Evolutionary conservation across 2,797 vertebrate species (phyloP).

Genomic region (Thalassophryne amazonica): DNA sequence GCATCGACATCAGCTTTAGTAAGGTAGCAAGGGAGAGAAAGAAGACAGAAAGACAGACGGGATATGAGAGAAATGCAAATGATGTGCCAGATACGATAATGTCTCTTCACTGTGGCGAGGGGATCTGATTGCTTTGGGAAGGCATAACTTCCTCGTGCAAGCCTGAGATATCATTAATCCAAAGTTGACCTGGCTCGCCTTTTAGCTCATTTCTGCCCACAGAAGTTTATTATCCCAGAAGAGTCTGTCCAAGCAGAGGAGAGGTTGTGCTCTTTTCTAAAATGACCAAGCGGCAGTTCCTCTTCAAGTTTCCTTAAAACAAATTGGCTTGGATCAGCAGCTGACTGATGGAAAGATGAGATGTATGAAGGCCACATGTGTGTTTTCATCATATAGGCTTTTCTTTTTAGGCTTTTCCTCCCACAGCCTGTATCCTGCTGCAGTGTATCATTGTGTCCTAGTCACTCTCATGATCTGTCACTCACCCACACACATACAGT

Average conservation of each 20-base stretch:
- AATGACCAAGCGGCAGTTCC: constrained; percentile 45
- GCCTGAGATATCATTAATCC: constrained; percentile 68
- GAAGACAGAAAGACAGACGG: constrained; percentile 7
- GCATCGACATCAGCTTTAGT: constrained; percentile 37
- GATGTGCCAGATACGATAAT: constrained; percentile 59
- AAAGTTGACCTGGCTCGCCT: constrained; percentile 54
- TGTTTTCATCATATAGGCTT: constrained; percentile 55
- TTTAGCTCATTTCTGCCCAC: constrained; percentile 18
- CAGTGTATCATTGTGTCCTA: constrained; percentile 50
- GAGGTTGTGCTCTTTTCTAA: constrained; percentile 37
- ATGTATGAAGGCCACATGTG: constrained; percentile 45
- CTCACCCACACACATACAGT: constrained; percentile 42
- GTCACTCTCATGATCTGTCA: constrained; percentile 33
- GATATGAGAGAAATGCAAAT: constrained; percentile 65
- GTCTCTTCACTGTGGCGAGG: constrained; percentile 46
- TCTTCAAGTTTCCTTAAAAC: constrained; percentile 56
- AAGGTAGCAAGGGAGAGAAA: neutral
- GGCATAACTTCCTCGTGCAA: constrained; percentile 46
- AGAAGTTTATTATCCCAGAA: constrained; percentile 59
- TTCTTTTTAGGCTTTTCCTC: constrained; percentile 14
- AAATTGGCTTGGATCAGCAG: constrained; percentile 65
- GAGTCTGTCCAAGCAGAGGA: constrained; percentile 31
- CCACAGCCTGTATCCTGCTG: constrained; percentile 49
- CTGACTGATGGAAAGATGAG: constrained; percentile 64
- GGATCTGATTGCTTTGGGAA: constrained; percentile 53